phyloP scores from a whole-genome alignment of 2,113 vertebrate species.

The Hyperoodon ampullatus region DNA sequence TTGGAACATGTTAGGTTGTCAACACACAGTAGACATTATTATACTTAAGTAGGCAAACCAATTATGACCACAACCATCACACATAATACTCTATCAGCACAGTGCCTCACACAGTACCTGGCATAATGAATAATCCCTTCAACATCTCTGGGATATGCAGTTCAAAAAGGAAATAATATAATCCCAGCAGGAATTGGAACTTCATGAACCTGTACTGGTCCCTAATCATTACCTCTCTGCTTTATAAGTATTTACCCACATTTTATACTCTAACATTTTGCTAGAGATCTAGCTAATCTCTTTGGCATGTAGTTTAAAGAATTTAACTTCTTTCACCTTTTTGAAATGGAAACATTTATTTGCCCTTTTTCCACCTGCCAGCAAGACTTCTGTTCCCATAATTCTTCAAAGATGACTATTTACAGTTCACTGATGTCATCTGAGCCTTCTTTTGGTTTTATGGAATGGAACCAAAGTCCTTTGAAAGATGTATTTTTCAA shows the following conservation, averaged over 20 bases:
- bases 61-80: background rate
- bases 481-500: slow-evolving; percentile 52
- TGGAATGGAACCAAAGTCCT: slow-evolving; percentile 39
- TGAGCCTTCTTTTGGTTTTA: slow-evolving; percentile 61
- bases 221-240: background rate
- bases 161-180: slow-evolving; percentile 28
- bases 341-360: slow-evolving; percentile 72
- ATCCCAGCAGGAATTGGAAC: slow-evolving; percentile 21
- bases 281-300: slow-evolving; percentile 31
- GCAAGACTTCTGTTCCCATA: slow-evolving; percentile 68
- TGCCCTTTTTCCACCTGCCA: slow-evolving; percentile 67
- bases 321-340: slow-evolving; percentile 62
- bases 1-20: background rate
- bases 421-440: slow-evolving; percentile 65
- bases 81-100: background rate
- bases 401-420: slow-evolving; percentile 78
- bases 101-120: background rate
- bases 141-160: background rate
- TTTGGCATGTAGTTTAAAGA: slow-evolving; percentile 69
- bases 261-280: slow-evolving; percentile 52
- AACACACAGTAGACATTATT: background rate
- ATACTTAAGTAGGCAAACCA: background rate
- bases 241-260: slow-evolving; percentile 52
- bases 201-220: background rate
- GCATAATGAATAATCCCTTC: background rate